Conservation (phyloP, 2,113 vertebrate genomes). For the Phycodurus eques region DNA sequence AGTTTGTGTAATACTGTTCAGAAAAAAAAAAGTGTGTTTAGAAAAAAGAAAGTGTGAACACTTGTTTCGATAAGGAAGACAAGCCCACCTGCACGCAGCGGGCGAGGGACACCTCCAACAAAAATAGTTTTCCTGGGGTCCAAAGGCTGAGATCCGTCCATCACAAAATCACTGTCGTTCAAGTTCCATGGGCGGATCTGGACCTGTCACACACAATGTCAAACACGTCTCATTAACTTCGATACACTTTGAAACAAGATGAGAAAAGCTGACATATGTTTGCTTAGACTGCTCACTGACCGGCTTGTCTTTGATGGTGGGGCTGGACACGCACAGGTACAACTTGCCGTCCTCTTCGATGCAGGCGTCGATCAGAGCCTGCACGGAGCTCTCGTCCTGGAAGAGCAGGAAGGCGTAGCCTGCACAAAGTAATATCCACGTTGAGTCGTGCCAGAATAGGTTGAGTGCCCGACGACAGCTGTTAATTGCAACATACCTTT, state of each 20-base stretch:
- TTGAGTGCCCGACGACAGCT: not conserved
- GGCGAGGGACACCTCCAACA: slow-evolving; percentile 97
- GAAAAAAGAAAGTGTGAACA: too few species aligned
- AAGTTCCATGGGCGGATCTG: slow-evolving; percentile 99
- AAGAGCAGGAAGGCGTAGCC: slow-evolving; percentile 98
- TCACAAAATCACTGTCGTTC: slow-evolving; percentile 99
- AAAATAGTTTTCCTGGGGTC: slow-evolving; percentile 99
- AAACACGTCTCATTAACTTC: not conserved
- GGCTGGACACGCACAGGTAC: slow-evolving; percentile 97
- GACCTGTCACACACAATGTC: slow-evolving; percentile 75
- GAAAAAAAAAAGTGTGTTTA: too few species aligned
- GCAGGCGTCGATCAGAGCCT: slow-evolving; percentile 96
- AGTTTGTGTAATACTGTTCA: too few species aligned
- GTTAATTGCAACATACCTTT: slow-evolving; percentile 54
- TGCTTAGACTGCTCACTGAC: slow-evolving; percentile 72
- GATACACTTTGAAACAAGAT: not conserved
- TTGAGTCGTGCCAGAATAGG: not conserved
- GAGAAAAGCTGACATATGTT: not conserved
- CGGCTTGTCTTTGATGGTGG: slow-evolving; percentile 99
- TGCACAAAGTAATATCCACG: slow-evolving; percentile 50
- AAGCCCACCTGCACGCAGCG: slow-evolving; percentile 89
- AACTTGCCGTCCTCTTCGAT: slow-evolving; percentile 98
- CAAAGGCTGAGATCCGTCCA: slow-evolving; percentile 98
- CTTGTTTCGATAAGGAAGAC: not conserved
- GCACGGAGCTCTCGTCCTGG: slow-evolving; percentile 98